Percentiles rank a stretch among this genome's conserved stretches.
These are phyloP conservation scores for Rhagium mordax DNA, from an alignment of 2,888 invertebrate species.

Conservation along the genomic window DNA sequence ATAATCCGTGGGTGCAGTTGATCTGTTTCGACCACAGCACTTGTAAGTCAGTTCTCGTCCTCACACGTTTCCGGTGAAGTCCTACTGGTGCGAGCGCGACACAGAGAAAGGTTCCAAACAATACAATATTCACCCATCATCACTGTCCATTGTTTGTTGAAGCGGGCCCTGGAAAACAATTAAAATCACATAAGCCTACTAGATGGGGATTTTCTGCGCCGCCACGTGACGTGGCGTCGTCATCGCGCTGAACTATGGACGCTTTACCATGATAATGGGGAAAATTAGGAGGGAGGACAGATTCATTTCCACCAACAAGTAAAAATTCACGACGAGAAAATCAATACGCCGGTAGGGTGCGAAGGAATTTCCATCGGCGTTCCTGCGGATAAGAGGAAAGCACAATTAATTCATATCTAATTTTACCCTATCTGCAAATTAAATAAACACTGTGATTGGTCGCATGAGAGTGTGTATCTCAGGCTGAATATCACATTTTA, in stretches of 20 bases:
- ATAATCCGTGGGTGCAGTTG: not conserved
- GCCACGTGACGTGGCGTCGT: slow-evolving; percentile 21
- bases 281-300: slow-evolving; percentile 17
- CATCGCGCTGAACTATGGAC: not conserved
- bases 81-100: slow-evolving; percentile 16
- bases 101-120: slow-evolving; percentile 26
- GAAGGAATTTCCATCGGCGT: not conserved
- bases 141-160: slow-evolving; percentile 25
- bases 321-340: slow-evolving; percentile 23
- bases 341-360: slow-evolving; percentile 7
- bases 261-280: not conserved
- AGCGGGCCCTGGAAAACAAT: slow-evolving; percentile 26
- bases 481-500: not conserved
- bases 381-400: not conserved
- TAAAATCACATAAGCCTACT: slow-evolving; percentile 20
- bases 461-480: not conserved
- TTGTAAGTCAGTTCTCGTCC: slow-evolving; percentile 7
- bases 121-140: slow-evolving; percentile 17
- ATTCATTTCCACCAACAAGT: slow-evolving; percentile 26
- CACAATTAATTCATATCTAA: not conserved
- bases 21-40: not conserved
- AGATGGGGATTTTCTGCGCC: slow-evolving; percentile 17
- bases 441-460: not conserved
- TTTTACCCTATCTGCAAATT: not conserved
- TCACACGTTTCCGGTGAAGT: slow-evolving; percentile 29